Percentiles rank a stretch among this genome's conserved stretches.
Evolutionary conservation across 2,113 vertebrate species (phyloP).

Genomic region (Tricholaema leucomelas): DNA sequence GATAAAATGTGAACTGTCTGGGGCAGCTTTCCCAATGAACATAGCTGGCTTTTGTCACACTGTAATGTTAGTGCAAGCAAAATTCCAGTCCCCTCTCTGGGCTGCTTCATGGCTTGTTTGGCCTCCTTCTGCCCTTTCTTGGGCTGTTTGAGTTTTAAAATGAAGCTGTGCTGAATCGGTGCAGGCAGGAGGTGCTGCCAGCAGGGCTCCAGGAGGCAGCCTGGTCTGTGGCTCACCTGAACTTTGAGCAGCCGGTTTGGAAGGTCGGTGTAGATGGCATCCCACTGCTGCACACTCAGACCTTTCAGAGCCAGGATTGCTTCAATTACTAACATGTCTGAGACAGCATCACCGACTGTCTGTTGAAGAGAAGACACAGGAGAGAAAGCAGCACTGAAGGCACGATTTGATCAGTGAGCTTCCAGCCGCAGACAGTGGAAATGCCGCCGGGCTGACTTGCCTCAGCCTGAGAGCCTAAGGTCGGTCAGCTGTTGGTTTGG

Average conservation of each 20-base stretch:
- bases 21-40: background rate
- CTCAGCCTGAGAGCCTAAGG: too few relatives aligned
- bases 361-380: constrained; percentile 28
- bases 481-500: too few relatives aligned
- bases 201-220: background rate
- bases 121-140: background rate
- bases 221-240: constrained; percentile 75
- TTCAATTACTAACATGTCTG: constrained; percentile 94
- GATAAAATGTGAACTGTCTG: background rate
- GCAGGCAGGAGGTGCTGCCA: background rate
- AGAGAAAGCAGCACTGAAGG: background rate
- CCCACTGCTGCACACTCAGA: constrained; percentile 90
- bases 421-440: background rate
- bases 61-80: background rate
- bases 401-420: too few relatives aligned
- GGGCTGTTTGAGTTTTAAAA: background rate
- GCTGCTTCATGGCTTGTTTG: background rate
- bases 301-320: constrained; percentile 87
- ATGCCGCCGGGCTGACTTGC: background rate
- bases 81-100: background rate
- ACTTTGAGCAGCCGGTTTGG: constrained; percentile 95
- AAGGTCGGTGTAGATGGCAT: constrained; percentile 86
- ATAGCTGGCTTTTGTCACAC: background rate
- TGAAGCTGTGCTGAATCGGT: background rate
- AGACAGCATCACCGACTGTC: constrained; percentile 93